Evolutionary conservation across 2,797 vertebrate genomes (phyloP).

Genomic region (Apogon talboti): DNA sequence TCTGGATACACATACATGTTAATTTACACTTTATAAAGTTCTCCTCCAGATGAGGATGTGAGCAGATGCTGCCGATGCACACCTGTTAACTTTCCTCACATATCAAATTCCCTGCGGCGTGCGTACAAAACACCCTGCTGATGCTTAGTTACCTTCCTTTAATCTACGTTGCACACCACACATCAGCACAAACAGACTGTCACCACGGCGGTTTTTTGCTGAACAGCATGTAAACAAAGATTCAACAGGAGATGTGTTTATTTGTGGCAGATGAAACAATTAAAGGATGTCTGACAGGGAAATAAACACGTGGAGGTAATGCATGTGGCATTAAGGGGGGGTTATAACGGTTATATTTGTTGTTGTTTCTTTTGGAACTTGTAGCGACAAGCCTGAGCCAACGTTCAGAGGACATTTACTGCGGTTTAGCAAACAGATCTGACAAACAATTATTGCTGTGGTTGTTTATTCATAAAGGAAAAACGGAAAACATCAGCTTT

Average conservation of each 20-base stretch:
- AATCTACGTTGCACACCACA: conserved; percentile 12
- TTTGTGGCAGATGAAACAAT: conserved; percentile 72
- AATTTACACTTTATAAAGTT: conserved; percentile 59
- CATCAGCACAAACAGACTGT: conserved; percentile 62
- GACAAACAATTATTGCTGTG: conserved; percentile 46
- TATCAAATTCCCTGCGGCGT: conserved; percentile 35
- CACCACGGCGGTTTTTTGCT: conserved; percentile 55
- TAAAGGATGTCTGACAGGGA: conserved; percentile 71
- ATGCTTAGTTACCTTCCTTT: conserved; percentile 37
- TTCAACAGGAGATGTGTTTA: conserved; percentile 72
- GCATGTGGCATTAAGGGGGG: conserved; percentile 51
- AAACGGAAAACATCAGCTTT: conserved; percentile 7
- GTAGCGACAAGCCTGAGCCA: conserved; percentile 13
- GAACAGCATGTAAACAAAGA: conserved; percentile 73
- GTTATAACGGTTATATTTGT: conserved; percentile 17
- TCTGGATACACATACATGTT: conserved; percentile 19
- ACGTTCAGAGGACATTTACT: not conserved
- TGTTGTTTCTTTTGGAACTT: conserved; percentile 30
- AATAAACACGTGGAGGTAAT: conserved; percentile 66
- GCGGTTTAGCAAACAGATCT: conserved; percentile 35
- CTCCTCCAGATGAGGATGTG: conserved; percentile 27
- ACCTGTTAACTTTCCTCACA: conserved; percentile 66
- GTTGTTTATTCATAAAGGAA: conserved; percentile 39
- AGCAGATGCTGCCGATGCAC: conserved; percentile 68
- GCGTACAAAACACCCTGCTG: conserved; percentile 39